phyloP scores from a whole-genome alignment of 2,113 vertebrate species.

The Petrocephalus zakoni region DNA sequence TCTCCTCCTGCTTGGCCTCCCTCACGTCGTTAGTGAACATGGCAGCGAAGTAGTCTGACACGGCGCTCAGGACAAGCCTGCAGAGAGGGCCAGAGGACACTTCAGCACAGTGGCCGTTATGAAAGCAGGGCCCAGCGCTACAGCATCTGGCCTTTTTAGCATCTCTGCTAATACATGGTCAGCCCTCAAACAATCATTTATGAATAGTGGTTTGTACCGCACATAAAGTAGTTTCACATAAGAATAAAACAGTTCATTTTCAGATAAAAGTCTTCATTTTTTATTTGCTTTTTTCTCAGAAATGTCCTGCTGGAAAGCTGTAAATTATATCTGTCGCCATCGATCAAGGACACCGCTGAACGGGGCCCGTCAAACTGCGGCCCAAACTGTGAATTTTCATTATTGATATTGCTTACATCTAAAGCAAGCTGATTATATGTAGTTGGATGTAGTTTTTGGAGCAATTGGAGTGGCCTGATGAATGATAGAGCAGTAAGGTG shows the following conservation, averaged over 20 bases:
- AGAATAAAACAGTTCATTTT: not conserved
- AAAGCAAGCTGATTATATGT: not conserved
- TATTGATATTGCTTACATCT: no score
- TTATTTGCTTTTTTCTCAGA: not conserved
- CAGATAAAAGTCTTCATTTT: not conserved
- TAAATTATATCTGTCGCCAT: not conserved
- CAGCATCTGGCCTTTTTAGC: not conserved
- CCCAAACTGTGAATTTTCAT: no score
- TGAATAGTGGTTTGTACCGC: not conserved
- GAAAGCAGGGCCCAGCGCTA: not conserved
- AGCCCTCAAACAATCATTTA: not conserved
- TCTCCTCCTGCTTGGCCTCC: constrained; percentile 92
- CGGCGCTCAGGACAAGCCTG: constrained; percentile 89
- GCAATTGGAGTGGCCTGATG: not conserved
- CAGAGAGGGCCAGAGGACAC: constrained; percentile 27
- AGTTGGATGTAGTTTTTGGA: not conserved
- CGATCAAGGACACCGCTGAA: not conserved
- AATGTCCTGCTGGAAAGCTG: not conserved
- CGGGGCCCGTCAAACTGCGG: not conserved
- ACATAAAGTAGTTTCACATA: not conserved
- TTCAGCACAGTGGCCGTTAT: not conserved
- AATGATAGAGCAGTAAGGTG: not conserved
- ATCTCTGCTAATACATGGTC: not conserved
- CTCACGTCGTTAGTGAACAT: constrained; percentile 95
- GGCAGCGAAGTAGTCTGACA: constrained; percentile 94